Evolutionary conservation across 64 coral and sea anemone species (phyloP).

Genomic region (Cladopsammia gracilis): DNA sequence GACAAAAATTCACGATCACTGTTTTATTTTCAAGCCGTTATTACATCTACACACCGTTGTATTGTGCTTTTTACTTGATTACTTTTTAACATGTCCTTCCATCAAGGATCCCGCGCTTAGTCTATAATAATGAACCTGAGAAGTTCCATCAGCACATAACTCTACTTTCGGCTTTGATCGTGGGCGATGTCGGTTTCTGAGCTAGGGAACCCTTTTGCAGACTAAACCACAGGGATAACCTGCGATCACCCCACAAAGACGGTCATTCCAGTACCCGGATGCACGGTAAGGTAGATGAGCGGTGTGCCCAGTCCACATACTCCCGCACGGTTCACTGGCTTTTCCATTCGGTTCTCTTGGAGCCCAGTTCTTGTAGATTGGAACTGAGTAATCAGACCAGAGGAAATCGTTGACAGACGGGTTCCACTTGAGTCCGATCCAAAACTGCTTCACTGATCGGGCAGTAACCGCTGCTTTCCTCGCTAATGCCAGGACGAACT

Average conservation of each 20-base stretch:
- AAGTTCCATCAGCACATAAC: no score
- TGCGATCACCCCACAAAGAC: no score
- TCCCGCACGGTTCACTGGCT: background rate
- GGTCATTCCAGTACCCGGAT: slow-evolving; percentile 1
- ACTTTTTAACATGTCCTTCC: no score
- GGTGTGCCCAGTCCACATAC: background rate
- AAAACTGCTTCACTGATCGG: background rate
- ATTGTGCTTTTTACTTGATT: no score
- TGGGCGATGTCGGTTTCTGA: background rate
- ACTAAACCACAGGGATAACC: background rate
- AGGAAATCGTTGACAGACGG: background rate
- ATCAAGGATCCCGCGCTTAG: no score
- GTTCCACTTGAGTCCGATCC: slow-evolving; percentile 5
- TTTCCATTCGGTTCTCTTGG: background rate
- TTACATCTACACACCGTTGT: no score
- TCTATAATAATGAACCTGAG: no score
- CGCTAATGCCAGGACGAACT: background rate
- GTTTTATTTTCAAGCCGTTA: no score
- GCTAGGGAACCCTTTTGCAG: background rate
- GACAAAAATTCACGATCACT: no score
- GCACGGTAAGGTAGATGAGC: background rate
- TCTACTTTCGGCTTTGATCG: no score
- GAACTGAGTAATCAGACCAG: background rate
- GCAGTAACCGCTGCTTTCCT: background rate
- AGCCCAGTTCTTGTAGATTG: slow-evolving; percentile 3